Evolutionary conservation across 2,888 invertebrate genomes (phyloP).

Genomic region (Galeruca laticollis): DNA sequence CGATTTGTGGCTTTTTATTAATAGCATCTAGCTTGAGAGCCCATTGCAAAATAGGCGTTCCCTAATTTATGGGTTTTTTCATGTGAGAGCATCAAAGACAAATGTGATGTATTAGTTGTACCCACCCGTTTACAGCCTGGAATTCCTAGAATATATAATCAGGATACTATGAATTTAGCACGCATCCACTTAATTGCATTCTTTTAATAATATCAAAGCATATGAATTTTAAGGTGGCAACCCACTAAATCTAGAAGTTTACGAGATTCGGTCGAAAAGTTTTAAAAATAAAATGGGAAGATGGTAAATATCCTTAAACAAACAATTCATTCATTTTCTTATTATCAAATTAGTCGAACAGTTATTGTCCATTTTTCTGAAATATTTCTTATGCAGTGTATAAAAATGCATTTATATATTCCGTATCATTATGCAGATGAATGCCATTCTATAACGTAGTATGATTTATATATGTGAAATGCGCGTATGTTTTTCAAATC

Average conservation of each 20-base stretch:
- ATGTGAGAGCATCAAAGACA: slow-evolving; percentile 32
- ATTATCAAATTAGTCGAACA: background rate
- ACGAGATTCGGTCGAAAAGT: background rate
- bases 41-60: slow-evolving; percentile 33
- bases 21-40: slow-evolving; percentile 20
- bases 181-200: slow-evolving; percentile 17
- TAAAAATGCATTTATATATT: too few species aligned
- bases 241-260: slow-evolving; percentile 1
- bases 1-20: slow-evolving; percentile 27
- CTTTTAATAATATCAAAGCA: slow-evolving; percentile 13
- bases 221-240: slow-evolving; percentile 5
- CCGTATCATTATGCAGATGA: too few species aligned
- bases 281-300: background rate
- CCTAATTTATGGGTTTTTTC: slow-evolving; percentile 35
- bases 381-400: too few species aligned
- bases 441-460: too few species aligned
- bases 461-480: too few species aligned
- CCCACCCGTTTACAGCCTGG: slow-evolving; percentile 17
- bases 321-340: background rate
- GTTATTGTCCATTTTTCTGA: too few species aligned
- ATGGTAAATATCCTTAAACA: background rate
- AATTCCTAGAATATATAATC: slow-evolving; percentile 34
- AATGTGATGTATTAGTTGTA: slow-evolving; percentile 33
- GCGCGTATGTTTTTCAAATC: too few species aligned
- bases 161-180: slow-evolving; percentile 11